Evolutionary conservation across 2,888 invertebrate genomes (phyloP), one percentile per base, ranked within the genome.

Genomic region (Escarpia spicata): DNA sequence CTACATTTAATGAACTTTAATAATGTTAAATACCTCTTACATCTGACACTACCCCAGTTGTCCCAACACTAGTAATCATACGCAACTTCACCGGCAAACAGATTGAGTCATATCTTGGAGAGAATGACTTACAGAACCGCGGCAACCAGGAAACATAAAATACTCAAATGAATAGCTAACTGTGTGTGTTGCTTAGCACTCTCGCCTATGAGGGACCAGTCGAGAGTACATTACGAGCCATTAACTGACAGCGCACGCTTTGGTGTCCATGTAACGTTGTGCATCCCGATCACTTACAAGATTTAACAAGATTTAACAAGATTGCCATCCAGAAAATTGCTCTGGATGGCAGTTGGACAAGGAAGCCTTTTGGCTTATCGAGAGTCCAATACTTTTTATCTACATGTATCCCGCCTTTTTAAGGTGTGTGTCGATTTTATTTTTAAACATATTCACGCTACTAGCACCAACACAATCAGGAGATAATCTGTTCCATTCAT

Each of bases 101-200:
- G 26, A 75, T 75, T 75, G 75, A 75, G 75, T n/a, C 75, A 75
- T 75, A 75, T 75, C 19, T 75, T 75, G 2, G 75, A 75, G 75
- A 75, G 37, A 75, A 26, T 75, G 26, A n/a, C 26, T 75, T 75
- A 75, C 75, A 75, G 19, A 19, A 75, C 75, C 75, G 75, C 6
- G 75, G 75, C 75, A 26, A 75, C 75, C 75, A 75, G n/a, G 26
- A 75, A 75, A 75, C 75, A 75, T 75, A 75, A 75, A 75, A 75
- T 75, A 75, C n/a, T 75, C 75, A 75, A 75, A 26, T 26, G 19
- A 26, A 75, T 26, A 75, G 75, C 75, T 26, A 75, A 75, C 75
- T 26, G 75, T 75, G 75, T 12, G 12, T 75, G 75, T 75, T 75
- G 75, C 75, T 75, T 26, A 75, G 75, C 75, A 75, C 6, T 75